A percentile compares a stretch with the other conserved stretches of the same genome.
Evolutionary conservation across 2,797 vertebrate genomes (phyloP).

Genomic region (Brachyalestes nurse): DNA sequence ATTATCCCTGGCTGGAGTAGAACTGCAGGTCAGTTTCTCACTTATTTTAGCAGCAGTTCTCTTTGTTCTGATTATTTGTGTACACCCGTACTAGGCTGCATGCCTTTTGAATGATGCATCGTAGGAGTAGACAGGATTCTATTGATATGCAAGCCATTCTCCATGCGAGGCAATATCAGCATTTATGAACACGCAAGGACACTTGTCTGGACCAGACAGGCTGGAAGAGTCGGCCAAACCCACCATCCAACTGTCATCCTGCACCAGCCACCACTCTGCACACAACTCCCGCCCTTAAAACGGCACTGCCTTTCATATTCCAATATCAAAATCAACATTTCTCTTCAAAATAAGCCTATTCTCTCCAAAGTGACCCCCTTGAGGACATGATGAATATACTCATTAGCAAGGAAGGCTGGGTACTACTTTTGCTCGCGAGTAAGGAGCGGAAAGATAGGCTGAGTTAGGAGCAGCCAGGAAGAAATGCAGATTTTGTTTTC

Average conservation of each 20-base stretch:
- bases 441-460: constrained; percentile 26
- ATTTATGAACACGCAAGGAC: constrained; percentile 13
- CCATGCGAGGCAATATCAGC: neutral
- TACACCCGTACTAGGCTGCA: neutral
- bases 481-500: constrained; percentile 81
- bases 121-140: neutral
- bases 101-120: neutral
- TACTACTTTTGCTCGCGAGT: constrained; percentile 68
- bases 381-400: constrained; percentile 71
- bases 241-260: constrained; percentile 60
- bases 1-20: constrained; percentile 10
- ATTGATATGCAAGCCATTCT: constrained; percentile 1
- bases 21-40: neutral
- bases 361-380: constrained; percentile 70
- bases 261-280: constrained; percentile 56
- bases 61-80: constrained; percentile 21
- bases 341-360: constrained; percentile 70
- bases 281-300: constrained; percentile 65
- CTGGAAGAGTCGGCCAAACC: constrained; percentile 52
- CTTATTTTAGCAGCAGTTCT: neutral
- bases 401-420: constrained; percentile 48
- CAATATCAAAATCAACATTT: constrained; percentile 71
- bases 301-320: constrained; percentile 69
- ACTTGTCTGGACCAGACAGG: constrained; percentile 7
- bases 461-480: constrained; percentile 60